Evolutionary conservation across 2,888 invertebrate genomes (phyloP), one percentile per base, ranked within the genome.

Genomic region (Entomobrya multifasciata): DNA sequence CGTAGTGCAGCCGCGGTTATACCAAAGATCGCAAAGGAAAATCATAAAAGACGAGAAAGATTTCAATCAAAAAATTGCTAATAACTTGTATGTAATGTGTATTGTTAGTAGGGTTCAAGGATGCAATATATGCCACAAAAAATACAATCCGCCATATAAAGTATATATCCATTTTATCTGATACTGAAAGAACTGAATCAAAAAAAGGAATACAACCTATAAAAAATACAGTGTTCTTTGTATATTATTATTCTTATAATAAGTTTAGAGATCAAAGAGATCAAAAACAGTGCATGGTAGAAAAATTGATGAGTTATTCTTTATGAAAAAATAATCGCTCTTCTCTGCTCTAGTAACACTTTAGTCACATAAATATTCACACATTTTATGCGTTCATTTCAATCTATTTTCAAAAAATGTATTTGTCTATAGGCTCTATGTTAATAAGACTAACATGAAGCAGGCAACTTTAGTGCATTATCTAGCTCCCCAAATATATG

Each of bases 1-100:
- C 22, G 85, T 85, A 85, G 85, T 85, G 85, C 85, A 85, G 85
- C 85, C 72, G 80, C 65, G 80, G 57, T 72, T 55, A 80, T 52
- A 72, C 47, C 49, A 67, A 80, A 67, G 67, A 41, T 79, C 86
- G 78, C 87, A 83, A 79, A 62, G 74, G 74, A 80, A 84, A 87
- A 84, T 78, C 74, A 87, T 72, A 87, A 87, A 87, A 87, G 87
- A 87, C 87, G 87, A 83, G 79, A 78, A 86, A 84, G 84, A 87
- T 87, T 86, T 84, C 84, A 84, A 83, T 87, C 87, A 82, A 65
- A 62, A 36, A 74, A 78, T 76, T 25, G 60, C 62, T 79, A 79
- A 85, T 72, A 85, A 85, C 72, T 85, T 85, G 72, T 85, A 77
- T 67, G 84, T 84, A 72, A 17, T 55, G 55, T 74, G 74, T 77